A percentile compares a stretch with the other conserved stretches of the same genome.
These are phyloP conservation scores for Myrmecobius fasciatus DNA, from an alignment of 2,113 vertebrate genomes.

Conservation along the genomic window DNA sequence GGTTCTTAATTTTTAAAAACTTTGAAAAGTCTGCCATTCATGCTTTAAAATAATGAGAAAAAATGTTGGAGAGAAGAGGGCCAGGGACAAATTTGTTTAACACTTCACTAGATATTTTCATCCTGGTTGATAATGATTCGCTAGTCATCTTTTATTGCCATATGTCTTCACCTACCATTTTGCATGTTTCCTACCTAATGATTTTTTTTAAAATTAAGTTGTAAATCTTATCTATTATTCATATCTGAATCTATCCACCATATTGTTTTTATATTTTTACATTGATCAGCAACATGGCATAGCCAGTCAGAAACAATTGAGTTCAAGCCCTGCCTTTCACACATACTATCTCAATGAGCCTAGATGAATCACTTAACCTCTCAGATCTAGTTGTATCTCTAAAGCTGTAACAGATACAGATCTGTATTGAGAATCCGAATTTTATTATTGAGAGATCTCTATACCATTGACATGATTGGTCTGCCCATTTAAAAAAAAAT, in stretches of 20 bases:
- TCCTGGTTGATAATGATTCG: neutral
- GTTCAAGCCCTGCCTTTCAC: neutral
- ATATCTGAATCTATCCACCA: constrained; percentile 4
- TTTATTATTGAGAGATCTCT: neutral
- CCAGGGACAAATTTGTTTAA: neutral
- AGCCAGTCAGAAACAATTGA: neutral
- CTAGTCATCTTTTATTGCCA: neutral
- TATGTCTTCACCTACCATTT: constrained; percentile 4
- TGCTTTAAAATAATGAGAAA: neutral
- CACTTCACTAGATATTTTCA: neutral
- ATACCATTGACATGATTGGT: neutral
- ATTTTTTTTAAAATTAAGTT: neutral
- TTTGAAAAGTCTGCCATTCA: neutral
- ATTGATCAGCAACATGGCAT: neutral
- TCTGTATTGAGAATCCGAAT: neutral
- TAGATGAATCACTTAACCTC: neutral
- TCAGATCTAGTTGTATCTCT: neutral
- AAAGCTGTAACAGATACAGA: neutral
- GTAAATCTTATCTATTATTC: constrained; percentile 3
- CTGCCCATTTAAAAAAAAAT: neutral
- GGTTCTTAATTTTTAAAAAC: neutral
- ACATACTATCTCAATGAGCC: neutral
- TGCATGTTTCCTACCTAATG: neutral
- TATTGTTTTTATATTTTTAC: constrained; percentile 10
- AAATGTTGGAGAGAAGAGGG: neutral